Conservation (phyloP, 2,888 invertebrate genomes). For the Nemapogon koenigi region DNA sequence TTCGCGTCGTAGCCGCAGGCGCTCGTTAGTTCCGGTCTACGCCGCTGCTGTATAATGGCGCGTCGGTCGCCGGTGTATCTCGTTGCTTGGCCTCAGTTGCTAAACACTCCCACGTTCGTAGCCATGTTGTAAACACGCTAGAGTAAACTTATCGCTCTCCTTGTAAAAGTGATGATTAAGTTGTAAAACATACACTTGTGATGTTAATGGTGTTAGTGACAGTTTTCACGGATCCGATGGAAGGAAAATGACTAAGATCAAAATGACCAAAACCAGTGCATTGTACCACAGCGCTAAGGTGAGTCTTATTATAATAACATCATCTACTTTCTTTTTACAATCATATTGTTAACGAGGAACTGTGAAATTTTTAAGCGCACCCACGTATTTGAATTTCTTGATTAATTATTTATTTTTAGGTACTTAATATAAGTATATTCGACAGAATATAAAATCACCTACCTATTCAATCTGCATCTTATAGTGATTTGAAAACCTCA, state of each 20-base stretch:
- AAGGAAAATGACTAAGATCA: constrained; percentile 71
- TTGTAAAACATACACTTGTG: constrained; percentile 35
- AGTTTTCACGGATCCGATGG: constrained; percentile 28
- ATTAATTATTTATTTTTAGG: too few species aligned
- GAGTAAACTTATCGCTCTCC: not conserved
- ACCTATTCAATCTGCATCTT: too few species aligned
- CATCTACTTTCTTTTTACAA: too few species aligned
- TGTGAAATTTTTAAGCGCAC: too few species aligned
- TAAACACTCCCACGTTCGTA: constrained; percentile 57
- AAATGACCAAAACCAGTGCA: constrained; percentile 64
- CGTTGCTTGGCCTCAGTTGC: constrained; percentile 21
- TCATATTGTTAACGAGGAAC: too few species aligned
- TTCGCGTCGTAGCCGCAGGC: constrained; percentile 1
- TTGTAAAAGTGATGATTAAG: not conserved
- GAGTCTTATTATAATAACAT: constrained; percentile 36
- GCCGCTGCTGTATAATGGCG: constrained; percentile 31
- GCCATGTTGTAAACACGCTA: constrained; percentile 50
- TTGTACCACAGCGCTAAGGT: constrained; percentile 81
- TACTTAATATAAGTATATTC: too few species aligned
- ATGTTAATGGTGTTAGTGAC: constrained; percentile 35
- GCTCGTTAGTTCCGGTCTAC: constrained; percentile 41
- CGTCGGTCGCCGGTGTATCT: constrained; percentile 12
- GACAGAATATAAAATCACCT: too few species aligned
- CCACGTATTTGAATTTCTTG: too few species aligned
- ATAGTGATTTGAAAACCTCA: too few species aligned